Conservation (phyloP, 1,140 invertebrate species). For the Drosophila aff. region DNA sequence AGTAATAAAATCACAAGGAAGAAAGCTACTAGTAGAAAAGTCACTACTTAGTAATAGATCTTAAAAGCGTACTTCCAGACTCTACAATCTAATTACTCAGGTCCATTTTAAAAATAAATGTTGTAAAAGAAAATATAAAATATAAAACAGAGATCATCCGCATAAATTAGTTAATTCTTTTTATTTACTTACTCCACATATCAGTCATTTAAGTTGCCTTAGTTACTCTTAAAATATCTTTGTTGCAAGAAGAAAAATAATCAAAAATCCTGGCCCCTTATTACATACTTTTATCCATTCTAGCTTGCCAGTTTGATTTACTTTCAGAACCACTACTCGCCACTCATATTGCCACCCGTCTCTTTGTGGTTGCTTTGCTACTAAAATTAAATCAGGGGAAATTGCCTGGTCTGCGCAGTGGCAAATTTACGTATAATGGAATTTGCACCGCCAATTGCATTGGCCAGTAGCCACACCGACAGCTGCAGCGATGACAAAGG, state of each 20-base stretch:
- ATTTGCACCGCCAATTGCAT: slow-evolving; percentile 24
- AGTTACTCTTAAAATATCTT: not conserved
- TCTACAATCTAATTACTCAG: no score
- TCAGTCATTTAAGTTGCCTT: not conserved
- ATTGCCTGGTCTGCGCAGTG: slow-evolving; percentile 25
- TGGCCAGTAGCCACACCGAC: slow-evolving; percentile 13
- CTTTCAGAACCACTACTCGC: slow-evolving; percentile 4
- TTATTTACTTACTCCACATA: not conserved
- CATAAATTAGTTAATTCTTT: not conserved
- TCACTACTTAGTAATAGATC: no score
- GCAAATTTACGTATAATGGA: slow-evolving; percentile 27
- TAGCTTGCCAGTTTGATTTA: not conserved
- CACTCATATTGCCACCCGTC: slow-evolving; percentile 8
- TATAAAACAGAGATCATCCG: no score
- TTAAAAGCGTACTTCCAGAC: no score
- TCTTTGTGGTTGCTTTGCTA: slow-evolving; percentile 20
- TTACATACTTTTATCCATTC: not conserved
- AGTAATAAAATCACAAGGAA: no score
- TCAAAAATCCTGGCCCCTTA: not conserved
- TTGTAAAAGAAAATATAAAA: no score
- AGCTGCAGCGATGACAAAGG: slow-evolving; percentile 4
- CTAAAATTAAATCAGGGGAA: slow-evolving; percentile 20
- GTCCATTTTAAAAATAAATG: no score
- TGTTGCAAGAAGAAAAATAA: not conserved
- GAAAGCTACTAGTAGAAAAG: no score